Percentiles rank a stretch among this genome's conserved stretches.
These are phyloP conservation scores for Spicauda simplicius DNA, from an alignment of 2,888 invertebrate species.

Conservation along the genomic window DNA sequence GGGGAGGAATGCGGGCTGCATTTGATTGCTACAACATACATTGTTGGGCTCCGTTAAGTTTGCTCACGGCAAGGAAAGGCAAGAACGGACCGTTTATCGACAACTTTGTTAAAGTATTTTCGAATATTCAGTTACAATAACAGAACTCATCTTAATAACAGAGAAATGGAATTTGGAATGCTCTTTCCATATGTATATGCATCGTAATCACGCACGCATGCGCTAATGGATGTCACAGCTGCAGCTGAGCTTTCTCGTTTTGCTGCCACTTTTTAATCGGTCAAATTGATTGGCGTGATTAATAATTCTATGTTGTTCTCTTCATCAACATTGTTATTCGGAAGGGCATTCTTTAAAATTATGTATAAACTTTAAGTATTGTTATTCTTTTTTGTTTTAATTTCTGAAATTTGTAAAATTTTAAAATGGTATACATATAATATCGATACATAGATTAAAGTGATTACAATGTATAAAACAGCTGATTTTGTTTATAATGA, in stretches of 20 bases:
- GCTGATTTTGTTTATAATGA: too few relatives aligned
- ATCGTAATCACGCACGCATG: conserved; percentile 49
- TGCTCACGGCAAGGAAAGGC: conserved; percentile 42
- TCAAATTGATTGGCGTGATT: conserved; percentile 23
- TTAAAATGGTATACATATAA: too few relatives aligned
- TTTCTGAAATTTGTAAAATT: too few relatives aligned
- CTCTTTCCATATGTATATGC: conserved; percentile 50
- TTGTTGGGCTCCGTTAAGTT: conserved; percentile 51
- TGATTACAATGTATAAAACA: too few relatives aligned
- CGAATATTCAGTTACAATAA: not conserved
- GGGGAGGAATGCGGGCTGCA: conserved; percentile 55
- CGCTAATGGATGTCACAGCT: conserved; percentile 31
- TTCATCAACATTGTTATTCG: not conserved
- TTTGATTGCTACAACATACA: conserved; percentile 55
- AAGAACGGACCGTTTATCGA: conserved; percentile 31
- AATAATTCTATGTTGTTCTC: not conserved
- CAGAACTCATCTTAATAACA: conserved; percentile 36
- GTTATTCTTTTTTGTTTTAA: too few relatives aligned
- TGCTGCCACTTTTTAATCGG: conserved; percentile 43
- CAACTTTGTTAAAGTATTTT: conserved; percentile 18
- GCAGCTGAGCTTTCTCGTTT: conserved; percentile 52
- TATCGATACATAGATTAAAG: too few relatives aligned
- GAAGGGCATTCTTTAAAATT: too few relatives aligned
- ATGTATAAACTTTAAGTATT: too few relatives aligned
- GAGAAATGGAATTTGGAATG: conserved; percentile 47